Evolutionary conservation across 2,888 invertebrate species (phyloP), one percentile per base, ranked within the genome.

Genomic region (Thera obeliscata): DNA sequence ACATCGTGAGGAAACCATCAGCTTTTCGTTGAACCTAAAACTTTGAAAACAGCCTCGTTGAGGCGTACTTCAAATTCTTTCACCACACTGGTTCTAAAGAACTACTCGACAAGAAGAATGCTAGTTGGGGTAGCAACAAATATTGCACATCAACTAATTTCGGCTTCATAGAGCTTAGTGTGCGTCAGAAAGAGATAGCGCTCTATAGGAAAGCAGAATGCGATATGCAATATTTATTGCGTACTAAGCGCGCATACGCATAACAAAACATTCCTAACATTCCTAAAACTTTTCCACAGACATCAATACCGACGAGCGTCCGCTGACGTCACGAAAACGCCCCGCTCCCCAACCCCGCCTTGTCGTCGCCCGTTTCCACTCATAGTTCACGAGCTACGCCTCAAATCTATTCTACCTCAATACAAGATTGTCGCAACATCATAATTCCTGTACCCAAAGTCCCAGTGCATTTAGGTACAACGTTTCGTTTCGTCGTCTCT

Each of bases 301-400:
- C 55, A 56, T 46, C 71, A 78, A 56, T 72, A 74, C 38, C 85
- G 88, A 1, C 88, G 88, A 38, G 79, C 84, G 3, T 87, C 89
- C 0, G 77, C 79, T 4, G 85, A 82, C 58, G 71, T 48, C 5
- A 22, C 67, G 11, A 50, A 33, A 41, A 48, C 72, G 2, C 66
- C 77, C 9, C 76, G 72, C 11, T 71, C 69, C 11, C 65, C 79
- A 2, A 74, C 84, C 2, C 79, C 83, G 43, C 79, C 83, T 1
- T 93, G 93, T 78, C 90, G 93, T 55, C 88, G 82, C 41, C 92
- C 91, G 67, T 92, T 91, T 81, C 93, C 93, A 0, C 82, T 93
- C 50, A 86, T 82, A 4, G 89, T 93, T 0, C 87, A 90, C 78
- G 91, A 93, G 8, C 76, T 93, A n/a, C 82, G 83, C 0, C 89